Base-by-base conservation (phyloP, 2,888 invertebrate species). In the Plusia festucae region DNA sequence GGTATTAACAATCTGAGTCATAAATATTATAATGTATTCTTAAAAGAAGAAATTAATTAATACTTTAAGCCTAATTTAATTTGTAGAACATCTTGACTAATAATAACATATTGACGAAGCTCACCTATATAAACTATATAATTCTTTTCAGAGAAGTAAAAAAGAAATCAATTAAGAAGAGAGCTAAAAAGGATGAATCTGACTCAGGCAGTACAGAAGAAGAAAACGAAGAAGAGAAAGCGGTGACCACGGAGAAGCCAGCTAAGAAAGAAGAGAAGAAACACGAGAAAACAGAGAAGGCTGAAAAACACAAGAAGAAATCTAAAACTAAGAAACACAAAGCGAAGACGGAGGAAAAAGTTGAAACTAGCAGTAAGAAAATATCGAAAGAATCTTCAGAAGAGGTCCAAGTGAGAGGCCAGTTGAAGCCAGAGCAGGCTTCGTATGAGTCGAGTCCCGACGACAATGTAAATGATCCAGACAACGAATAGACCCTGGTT, bases 391-490 rank as follows among this genome's bases (percentile, higher is more conserved):
- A 70, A 9, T 51, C 34, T 7, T 66, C 76, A 0, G 60, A 51
- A 40, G 78, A 76, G 27, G 56, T 55, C 15, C 63, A 80, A 53
- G 62, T 32, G 2, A 72, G 70, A 32, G 81, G 53, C 16, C 55
- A 60, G 32, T 16, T 53, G 0, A 70, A 63, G 18, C 65, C 70
- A 54, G 83, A 82, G 0, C 88, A 87, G 4, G 83, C 85, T 0
- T 87, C 90, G 52, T 93, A 93, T 40, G 91, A 92, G 67, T 94
- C 94, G n/a, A 94, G 92, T 75, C 82, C 84, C 30, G 93, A 94
- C 20, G 93, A 93, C 1, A 90, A 91, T 70, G 92, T 94, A 2
- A 94, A 93, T 70, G 93, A 93, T 60, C 93, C 93, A 2, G 88
- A 85, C 0, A 87, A 88, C 18, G 82, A 87, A 70, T 88, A 88